Base-by-base conservation (phyloP, 2,113 vertebrate genomes). In the Etia nguti region DNA sequence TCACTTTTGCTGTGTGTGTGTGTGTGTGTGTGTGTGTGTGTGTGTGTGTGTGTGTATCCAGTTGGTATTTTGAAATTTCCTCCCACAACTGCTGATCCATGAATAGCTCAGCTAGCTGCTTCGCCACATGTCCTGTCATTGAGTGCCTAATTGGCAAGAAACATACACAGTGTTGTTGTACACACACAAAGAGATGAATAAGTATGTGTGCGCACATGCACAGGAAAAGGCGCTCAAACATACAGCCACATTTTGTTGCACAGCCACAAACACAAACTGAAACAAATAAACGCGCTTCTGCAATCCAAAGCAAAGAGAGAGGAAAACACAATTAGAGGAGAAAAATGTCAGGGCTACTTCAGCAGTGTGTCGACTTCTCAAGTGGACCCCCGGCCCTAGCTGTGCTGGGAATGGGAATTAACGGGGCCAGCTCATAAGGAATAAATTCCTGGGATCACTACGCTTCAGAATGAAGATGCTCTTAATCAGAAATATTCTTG, bases 91-190 rank as follows among this genome's bases (percentile, higher is more conserved):
- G 94, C 95, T 94, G 94, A 95, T 95, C 95, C 93, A 94, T 92
- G 94, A 95, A 95, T 94, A 94, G 94, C 86, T 92, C 87, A 75
- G 87, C 85, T 87, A 83, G 95, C 93, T 91, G 94, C 93, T 91
- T 94, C 95, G 50, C 95, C 94, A 94, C 95, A 95, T 91, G 94
- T 94, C 94, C 95, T 95, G 94, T 94, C 95, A 95, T 92, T 90
- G 95, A 95, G 90, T 87, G 92, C 94, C 94, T 96, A 96, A 96
- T 96, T 96, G 94, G 95, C 93, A 93, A 92, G 92, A 92, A 95
- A 93, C 90, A 94, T 84, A 90, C 88, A 92, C 90, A 82, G 68
- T 86, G 89, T 70, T 90, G 88, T 88, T 80, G 90, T 54, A 77
- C 86, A 90, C 94, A 92, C 86, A 92, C 84, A 81, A 20, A 87